Base-by-base conservation (phyloP, 2,113 vertebrate genomes). In the Cettia cetti region DNA sequence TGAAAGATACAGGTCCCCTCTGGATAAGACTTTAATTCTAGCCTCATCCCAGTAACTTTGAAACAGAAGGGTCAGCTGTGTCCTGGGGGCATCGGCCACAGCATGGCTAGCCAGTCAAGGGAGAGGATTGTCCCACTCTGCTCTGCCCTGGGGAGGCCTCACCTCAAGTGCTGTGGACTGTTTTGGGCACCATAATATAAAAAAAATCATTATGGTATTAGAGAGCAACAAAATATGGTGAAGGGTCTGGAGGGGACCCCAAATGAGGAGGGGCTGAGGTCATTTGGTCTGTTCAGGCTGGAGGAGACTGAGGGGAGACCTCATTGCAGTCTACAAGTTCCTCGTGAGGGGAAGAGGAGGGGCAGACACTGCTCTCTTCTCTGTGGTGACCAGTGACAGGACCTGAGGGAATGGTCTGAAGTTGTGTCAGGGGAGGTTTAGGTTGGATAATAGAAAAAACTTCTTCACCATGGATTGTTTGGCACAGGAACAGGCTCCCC, bases 91-190 rank as follows among this genome's bases (percentile, higher is more conserved):
- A 59, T 42, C 1, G 0, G 53, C 53, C 26, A 22, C 22, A 50
- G 11, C 26, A 50, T 76, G 1, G 1, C 50, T 3, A 40, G 8
- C 24, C 0, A 1, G 17, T 7, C 53, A 52, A 59, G 31, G 61
- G 9, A 59, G 11, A 26, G 35, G 11, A 42, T 42, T 66, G 35
- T 28, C 30, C 35, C 1, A 0, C 44, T 35, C 42, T 66, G 30
- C 16, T 59, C 71, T 68, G 37, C 31, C 8, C 40, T 75, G 30
- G 23, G 4, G 7, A 1, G 0, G 31, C 21, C 44, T 42, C 61
- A 42, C 9, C 44, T 31, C 2, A 0, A 49, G 16, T 50, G 7
- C 11, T 50, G 31, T 2, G 35, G 3, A 15, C 30, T 17, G 10
- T 31, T 85, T 76, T 26, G 61, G 60, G 35, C 10, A 20, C 15